phyloP scores from a whole-genome alignment of 2,888 invertebrate species.

The Morpho helenor region DNA sequence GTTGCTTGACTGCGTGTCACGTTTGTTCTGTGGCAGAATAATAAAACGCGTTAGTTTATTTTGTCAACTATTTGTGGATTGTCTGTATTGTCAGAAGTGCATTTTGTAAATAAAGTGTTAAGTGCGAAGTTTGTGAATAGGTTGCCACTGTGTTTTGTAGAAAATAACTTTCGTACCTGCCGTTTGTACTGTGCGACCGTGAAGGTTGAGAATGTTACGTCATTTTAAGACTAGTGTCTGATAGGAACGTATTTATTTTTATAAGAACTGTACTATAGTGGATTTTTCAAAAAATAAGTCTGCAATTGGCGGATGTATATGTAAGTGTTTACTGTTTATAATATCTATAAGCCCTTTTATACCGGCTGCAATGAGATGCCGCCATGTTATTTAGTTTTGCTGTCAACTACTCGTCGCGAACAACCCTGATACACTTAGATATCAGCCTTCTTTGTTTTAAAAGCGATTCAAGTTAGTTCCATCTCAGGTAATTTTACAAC shows the following conservation, averaged over 20 bases:
- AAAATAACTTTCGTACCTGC: conserved; percentile 50
- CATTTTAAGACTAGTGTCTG: conserved; percentile 73
- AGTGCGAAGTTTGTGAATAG: conserved; percentile 36
- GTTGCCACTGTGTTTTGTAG: conserved; percentile 32
- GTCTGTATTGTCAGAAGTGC: conserved; percentile 37
- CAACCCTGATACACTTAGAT: conserved; percentile 49
- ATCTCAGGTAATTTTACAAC: not conserved
- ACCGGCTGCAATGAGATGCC: conserved; percentile 76
- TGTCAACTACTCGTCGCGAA: conserved; percentile 67
- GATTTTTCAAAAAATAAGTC: conserved; percentile 43
- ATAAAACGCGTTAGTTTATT: conserved; percentile 62
- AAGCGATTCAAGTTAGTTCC: not conserved
- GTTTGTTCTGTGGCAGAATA: conserved; percentile 67
- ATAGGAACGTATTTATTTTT: conserved; percentile 60
- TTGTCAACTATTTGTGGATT: conserved; percentile 43
- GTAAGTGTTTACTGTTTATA: conserved; percentile 49
- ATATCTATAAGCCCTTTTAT: conserved; percentile 48
- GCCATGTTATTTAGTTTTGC: conserved; percentile 78
- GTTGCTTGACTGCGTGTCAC: conserved; percentile 79
- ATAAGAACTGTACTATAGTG: conserved; percentile 48
- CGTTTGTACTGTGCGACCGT: conserved; percentile 71
- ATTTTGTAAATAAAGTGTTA: conserved; percentile 42
- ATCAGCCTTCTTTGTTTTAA: conserved; percentile 17
- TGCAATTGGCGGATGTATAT: conserved; percentile 41
- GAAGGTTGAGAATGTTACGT: conserved; percentile 80